Evolutionary conservation across 1,140 invertebrate species (phyloP).

Genomic region (Hestina assimilis): DNA sequence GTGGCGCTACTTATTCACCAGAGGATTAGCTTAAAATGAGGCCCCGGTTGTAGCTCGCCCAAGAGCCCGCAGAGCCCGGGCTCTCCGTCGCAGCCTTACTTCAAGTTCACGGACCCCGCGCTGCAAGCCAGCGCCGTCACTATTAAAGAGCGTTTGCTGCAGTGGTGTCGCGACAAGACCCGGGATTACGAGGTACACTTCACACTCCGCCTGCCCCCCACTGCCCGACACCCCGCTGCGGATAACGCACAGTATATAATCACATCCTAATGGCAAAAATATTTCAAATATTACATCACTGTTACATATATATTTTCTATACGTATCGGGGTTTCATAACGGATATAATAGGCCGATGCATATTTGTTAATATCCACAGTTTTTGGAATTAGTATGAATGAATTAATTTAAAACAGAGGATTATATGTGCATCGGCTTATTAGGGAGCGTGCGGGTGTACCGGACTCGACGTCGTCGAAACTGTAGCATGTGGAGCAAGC

Average conservation of each 20-base stretch:
- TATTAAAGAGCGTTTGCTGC: conserved; percentile 96
- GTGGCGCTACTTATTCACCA: not conserved
- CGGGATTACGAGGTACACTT: conserved; percentile 93
- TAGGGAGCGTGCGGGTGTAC: conserved; percentile 8
- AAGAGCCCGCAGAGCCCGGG: conserved; percentile 81
- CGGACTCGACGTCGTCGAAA: not conserved
- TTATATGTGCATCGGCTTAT: conserved; percentile 3
- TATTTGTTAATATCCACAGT: not conserved
- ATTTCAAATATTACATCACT: not conserved
- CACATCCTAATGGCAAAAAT: not conserved
- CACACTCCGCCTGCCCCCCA: conserved; percentile 31
- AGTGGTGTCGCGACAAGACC: conserved; percentile 97
- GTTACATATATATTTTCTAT: not conserved
- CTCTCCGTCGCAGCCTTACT: conserved; percentile 81
- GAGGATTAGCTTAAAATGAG: conserved; percentile 41
- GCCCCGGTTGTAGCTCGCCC: conserved; percentile 80
- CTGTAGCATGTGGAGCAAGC: conserved; percentile 24
- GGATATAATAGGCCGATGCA: not conserved
- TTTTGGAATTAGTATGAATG: not conserved
- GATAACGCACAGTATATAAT: conserved; percentile 4
- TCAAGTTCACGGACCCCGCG: conserved; percentile 92
- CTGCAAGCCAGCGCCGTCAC: conserved; percentile 92
- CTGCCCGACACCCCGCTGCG: conserved; percentile 33
- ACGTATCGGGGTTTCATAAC: conserved; percentile 9
- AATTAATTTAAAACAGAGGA: not conserved